Evolutionary conservation across 2,888 invertebrate genomes (phyloP), one percentile per base, ranked within the genome.

Genomic region (Encarsia formosa): DNA sequence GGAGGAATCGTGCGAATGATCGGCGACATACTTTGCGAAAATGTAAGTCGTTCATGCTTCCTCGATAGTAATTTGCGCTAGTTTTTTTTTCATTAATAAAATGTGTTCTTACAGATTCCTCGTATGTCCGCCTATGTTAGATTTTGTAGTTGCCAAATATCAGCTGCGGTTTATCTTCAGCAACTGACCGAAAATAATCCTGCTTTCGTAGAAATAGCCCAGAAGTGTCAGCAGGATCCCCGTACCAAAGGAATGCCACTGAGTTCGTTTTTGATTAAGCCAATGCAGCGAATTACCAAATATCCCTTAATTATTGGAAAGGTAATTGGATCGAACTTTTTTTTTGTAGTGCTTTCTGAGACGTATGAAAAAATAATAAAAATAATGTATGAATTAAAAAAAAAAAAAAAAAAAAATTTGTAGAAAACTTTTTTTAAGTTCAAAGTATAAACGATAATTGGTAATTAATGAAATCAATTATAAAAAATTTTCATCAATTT

Each of bases 211-310:
- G 81, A 83, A 52, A 74, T 84, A 13, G 78, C 83, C 57, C 80
- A 79, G 62, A 79, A 79, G 62, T 84, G 84, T 63, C 83, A 84
- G 67, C 79, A 77, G 52, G 79, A 87, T 71, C 79, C 81, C 1
- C 76, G 81, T 18, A 84, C 85, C 1, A 83, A 84, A 65, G 86
- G 86, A 45, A 79, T 88, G 80, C 86, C 87, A 1, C 70, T 88
- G 11, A 85, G 84, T 57, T 86, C 86, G 19, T 89, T 86, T 70
- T 75, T 89, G 20, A 80, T 89, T 48, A 87, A 89, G 70, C 89
- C 89, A 5, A 87, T 89, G 86, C 88, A 88, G 69, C 75, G 89
- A 60, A 87, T 89, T 49, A 89, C 88, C 15, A 84, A 84, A 67
- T 89, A 89, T 74, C 88, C 88, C 2, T 75, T 89, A 23, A 76